These are phyloP conservation scores for Chelmon rostratus DNA, from an alignment of 2,797 vertebrate genomes.

Conservation along the genomic window DNA sequence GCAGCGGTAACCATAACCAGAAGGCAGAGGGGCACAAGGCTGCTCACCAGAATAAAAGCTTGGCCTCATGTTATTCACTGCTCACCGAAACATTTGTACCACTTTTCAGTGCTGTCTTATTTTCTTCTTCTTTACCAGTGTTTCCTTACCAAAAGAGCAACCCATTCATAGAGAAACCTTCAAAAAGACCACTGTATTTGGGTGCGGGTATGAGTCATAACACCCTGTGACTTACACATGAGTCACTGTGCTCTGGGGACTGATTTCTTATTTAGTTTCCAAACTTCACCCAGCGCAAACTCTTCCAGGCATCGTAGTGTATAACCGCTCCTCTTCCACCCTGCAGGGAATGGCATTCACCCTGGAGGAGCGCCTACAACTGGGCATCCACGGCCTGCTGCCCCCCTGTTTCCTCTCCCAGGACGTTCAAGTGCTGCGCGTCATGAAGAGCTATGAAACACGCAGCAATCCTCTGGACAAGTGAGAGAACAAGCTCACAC, in stretches of 20 bases:
- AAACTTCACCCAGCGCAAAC: not conserved
- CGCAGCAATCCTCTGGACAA: conserved; percentile 94
- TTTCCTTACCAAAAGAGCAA: not conserved
- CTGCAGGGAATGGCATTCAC: conserved; percentile 97
- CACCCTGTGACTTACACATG: conserved; percentile 50
- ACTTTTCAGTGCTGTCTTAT: no score
- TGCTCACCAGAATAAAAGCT: conserved; percentile 11
- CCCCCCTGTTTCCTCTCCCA: conserved; percentile 98
- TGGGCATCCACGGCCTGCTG: conserved; percentile 97
- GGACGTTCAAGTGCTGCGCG: conserved; percentile 95
- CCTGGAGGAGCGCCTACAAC: conserved; percentile 93
- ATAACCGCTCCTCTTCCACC: conserved; percentile 43
- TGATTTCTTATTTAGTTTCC: conserved; percentile 22
- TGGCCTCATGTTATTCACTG: not conserved
- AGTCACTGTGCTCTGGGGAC: conserved; percentile 53
- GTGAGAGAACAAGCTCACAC: conserved; percentile 79
- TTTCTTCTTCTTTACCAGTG: not conserved
- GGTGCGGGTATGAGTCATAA: conserved; percentile 42
- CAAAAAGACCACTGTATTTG: conserved; percentile 15
- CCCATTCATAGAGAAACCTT: not conserved
- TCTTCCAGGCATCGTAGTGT: not conserved
- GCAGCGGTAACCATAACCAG: conserved; percentile 45
- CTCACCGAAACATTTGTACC: not conserved
- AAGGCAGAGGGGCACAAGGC: not conserved
- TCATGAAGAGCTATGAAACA: conserved; percentile 95